Percentiles rank a stretch among this genome's conserved stretches.
Evolutionary conservation across 2,797 vertebrate species (phyloP).

Genomic region (Cirrhinus mrigala): DNA sequence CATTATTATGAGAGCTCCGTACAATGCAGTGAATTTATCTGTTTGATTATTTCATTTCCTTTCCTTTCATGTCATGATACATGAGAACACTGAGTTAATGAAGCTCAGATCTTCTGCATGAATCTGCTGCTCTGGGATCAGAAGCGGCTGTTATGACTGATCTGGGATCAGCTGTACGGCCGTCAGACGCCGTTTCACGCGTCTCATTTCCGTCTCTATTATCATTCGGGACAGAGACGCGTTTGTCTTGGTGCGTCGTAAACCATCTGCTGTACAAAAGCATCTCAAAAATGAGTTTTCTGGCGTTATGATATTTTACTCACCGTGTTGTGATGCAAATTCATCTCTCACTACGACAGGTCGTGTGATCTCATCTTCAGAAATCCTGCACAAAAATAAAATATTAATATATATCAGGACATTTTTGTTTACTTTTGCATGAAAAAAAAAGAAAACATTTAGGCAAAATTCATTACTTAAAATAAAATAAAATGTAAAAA

Average conservation of each 20-base stretch:
- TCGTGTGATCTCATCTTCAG: neutral
- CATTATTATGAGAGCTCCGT: neutral
- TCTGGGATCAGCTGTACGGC: conserved; percentile 5
- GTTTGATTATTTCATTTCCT: conserved; percentile 24
- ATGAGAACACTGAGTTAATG: neutral
- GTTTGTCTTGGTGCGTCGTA: conserved; percentile 62
- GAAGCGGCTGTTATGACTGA: neutral
- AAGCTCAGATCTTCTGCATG: neutral
- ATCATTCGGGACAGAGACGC: neutral
- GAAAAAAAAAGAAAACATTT: neutral
- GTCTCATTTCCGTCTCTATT: conserved; percentile 18
- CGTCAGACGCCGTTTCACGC: neutral
- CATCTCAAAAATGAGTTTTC: neutral
- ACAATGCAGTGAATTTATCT: neutral
- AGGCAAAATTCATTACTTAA: neutral
- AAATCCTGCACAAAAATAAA: neutral
- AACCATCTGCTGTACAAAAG: neutral
- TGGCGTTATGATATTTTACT: neutral
- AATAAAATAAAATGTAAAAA: neutral
- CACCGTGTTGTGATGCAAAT: neutral
- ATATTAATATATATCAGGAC: neutral
- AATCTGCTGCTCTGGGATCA: neutral
- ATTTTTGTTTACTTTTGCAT: neutral
- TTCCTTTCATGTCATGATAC: neutral
- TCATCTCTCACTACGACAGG: neutral